Conservation (phyloP, 1,140 invertebrate genomes). For the Aethina tumida region DNA sequence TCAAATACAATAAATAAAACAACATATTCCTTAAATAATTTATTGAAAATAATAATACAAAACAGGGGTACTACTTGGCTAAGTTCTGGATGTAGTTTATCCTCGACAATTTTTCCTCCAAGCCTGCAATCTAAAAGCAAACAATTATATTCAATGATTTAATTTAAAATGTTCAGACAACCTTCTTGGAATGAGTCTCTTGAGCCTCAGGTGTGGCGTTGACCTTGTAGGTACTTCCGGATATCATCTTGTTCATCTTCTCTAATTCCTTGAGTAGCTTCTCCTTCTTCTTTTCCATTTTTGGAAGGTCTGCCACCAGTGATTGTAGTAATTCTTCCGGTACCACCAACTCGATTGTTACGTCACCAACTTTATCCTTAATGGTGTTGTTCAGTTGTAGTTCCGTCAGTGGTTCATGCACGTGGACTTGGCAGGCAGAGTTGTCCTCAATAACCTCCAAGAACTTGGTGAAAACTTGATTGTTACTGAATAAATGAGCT, state of each 20-base stretch:
- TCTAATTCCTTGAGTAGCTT: conserved; percentile 34
- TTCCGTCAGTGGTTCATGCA: background rate
- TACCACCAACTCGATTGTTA: conserved; percentile 21
- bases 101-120: conserved; percentile 6
- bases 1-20: too few relatives aligned
- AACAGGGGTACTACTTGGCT: conserved; percentile 18
- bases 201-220: conserved; percentile 28
- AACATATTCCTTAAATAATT: background rate
- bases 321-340: conserved; percentile 17
- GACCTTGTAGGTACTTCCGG: conserved; percentile 24
- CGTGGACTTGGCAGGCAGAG: conserved; percentile 9
- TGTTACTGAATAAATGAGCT: conserved; percentile 11
- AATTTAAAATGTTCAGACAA: conserved; percentile 8
- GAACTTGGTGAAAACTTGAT: conserved; percentile 10
- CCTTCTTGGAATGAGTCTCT: conserved; percentile 23
- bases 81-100: conserved; percentile 18
- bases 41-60: conserved; percentile 8
- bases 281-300: conserved; percentile 32
- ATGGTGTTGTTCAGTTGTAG: conserved; percentile 7
- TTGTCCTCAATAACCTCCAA: conserved; percentile 21
- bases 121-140: conserved; percentile 7
- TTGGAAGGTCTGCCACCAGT: conserved; percentile 23
- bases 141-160: conserved; percentile 5
- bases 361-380: conserved; percentile 17
- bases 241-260: conserved; percentile 30